These are phyloP conservation scores for Amyelois transitella DNA, from an alignment of 1,140 invertebrate genomes.

Conservation along the genomic window DNA sequence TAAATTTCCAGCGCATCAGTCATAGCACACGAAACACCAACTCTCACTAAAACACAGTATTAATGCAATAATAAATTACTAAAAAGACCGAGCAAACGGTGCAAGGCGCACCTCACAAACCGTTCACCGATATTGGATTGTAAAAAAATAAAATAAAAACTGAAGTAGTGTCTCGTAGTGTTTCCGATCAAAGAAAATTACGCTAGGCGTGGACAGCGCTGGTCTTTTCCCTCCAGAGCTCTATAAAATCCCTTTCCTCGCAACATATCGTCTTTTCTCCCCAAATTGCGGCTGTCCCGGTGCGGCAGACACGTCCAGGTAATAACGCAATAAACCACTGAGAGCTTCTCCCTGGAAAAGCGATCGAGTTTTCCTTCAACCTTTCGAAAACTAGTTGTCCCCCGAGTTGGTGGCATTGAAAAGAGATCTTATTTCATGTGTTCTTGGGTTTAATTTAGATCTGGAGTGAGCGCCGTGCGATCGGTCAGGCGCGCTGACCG, in stretches of 20 bases:
- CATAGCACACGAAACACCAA: background rate
- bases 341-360: conserved; percentile 68
- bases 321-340: conserved; percentile 74
- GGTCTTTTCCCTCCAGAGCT: conserved; percentile 48
- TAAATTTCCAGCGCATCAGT: too few species aligned
- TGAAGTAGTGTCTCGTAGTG: conserved; percentile 43
- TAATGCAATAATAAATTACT: conserved; percentile 6
- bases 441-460: conserved; percentile 41
- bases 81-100: conserved; percentile 23
- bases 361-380: conserved; percentile 70
- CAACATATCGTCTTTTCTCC: conserved; percentile 67
- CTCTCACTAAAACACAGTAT: background rate
- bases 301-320: conserved; percentile 69
- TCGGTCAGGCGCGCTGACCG: conserved; percentile 55
- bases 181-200: conserved; percentile 68
- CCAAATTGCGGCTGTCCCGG: conserved; percentile 67
- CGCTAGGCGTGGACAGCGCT: conserved; percentile 34
- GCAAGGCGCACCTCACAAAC: conserved; percentile 22
- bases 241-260: conserved; percentile 64
- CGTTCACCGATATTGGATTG: conserved; percentile 49
- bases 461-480: conserved; percentile 33
- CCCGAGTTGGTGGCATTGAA: conserved; percentile 38
- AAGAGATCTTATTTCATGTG: conserved; percentile 47
- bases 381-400: conserved; percentile 61
- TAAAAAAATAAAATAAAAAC: conserved; percentile 66